A percentile compares a stretch with the other conserved stretches of the same genome.
Evolutionary conservation across 2,797 vertebrate species (phyloP).

Genomic region (Chiroxiphia lanceolata): DNA sequence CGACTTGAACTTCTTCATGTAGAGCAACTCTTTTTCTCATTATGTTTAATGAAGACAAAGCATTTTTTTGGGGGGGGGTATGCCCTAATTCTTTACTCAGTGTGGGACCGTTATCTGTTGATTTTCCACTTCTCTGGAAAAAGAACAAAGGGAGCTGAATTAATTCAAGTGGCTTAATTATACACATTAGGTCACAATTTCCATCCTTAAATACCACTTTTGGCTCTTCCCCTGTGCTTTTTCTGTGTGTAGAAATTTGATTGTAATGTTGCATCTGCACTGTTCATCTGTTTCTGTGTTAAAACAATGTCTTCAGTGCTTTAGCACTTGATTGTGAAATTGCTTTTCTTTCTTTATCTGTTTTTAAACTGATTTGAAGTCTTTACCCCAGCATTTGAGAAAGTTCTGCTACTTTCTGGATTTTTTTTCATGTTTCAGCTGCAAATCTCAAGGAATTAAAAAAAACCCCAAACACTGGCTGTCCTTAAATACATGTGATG

Average conservation of each 20-base stretch:
- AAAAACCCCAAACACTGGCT: not conserved
- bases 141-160: not conserved
- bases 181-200: not conserved
- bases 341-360: not conserved
- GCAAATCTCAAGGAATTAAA: not conserved
- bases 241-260: not conserved
- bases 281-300: not conserved
- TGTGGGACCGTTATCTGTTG: not conserved
- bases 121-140: not conserved
- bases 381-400: not conserved
- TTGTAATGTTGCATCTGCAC: not conserved
- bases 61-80: not conserved
- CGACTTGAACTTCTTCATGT: not conserved
- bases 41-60: not conserved
- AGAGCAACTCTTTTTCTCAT: not conserved
- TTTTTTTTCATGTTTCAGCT: not conserved
- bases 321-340: not conserved
- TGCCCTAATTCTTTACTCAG: not conserved
- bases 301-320: not conserved
- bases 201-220: not conserved
- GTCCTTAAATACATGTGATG: not conserved
- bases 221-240: not conserved
- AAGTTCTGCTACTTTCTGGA: not conserved
- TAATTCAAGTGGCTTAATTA: not conserved
- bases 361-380: not conserved